A percentile compares a stretch with the other conserved stretches of the same genome.
phyloP scores from a whole-genome alignment of 2,888 invertebrate genomes.

The Tenthredo distinguenda region DNA sequence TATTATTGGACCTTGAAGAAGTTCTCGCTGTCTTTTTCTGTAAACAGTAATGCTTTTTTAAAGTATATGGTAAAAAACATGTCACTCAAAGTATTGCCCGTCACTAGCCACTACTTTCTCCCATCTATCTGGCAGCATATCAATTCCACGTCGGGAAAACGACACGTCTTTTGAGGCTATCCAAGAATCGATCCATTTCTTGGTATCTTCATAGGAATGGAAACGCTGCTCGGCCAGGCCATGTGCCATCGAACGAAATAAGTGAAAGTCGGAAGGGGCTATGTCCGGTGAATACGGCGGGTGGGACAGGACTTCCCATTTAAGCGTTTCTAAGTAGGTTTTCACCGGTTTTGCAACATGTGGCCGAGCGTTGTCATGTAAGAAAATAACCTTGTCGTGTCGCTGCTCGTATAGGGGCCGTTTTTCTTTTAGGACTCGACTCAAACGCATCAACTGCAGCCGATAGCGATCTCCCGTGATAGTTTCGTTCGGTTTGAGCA shows the following conservation, averaged over 20 bases:
- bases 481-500: too few species aligned
- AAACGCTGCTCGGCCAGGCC: slow-evolving; percentile 55
- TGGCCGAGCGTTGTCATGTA: slow-evolving; percentile 61
- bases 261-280: slow-evolving; percentile 59
- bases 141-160: slow-evolving; percentile 56
- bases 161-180: slow-evolving; percentile 58
- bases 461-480: too few species aligned
- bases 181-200: slow-evolving; percentile 58
- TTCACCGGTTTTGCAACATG: slow-evolving; percentile 57
- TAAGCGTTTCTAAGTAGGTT: slow-evolving; percentile 56
- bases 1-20: too few species aligned
- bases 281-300: slow-evolving; percentile 57
- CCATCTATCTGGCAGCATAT: slow-evolving; percentile 53
- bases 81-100: too few species aligned
- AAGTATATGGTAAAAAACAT: too few species aligned
- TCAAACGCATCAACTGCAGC: not conserved
- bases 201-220: slow-evolving; percentile 55
- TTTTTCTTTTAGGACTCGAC: slow-evolving; percentile 43
- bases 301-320: slow-evolving; percentile 60
- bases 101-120: slow-evolving; percentile 28
- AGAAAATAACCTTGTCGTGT: slow-evolving; percentile 63
- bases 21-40: too few species aligned
- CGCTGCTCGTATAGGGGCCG: slow-evolving; percentile 54
- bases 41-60: too few species aligned
- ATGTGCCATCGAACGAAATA: slow-evolving; percentile 60